Percentiles rank a stretch among this genome's conserved stretches.
Evolutionary conservation across 2,113 vertebrate genomes (phyloP).

Genomic region (Atlantisia rogersi): DNA sequence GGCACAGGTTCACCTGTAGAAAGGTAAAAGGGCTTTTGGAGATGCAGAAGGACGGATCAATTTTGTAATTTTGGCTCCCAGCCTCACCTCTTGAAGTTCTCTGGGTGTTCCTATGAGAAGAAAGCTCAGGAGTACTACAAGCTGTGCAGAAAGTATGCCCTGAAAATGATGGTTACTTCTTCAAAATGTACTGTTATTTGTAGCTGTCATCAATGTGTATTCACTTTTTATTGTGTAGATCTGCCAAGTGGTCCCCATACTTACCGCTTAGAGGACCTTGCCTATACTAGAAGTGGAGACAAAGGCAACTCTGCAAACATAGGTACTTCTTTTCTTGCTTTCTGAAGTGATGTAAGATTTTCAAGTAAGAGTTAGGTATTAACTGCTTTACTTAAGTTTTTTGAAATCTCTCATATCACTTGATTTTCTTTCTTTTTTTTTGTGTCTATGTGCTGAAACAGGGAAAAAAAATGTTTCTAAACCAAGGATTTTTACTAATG

Average conservation of each 20-base stretch:
- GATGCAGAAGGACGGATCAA: not conserved
- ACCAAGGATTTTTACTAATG: not conserved
- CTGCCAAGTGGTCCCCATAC: conserved; percentile 81
- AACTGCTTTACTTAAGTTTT: not conserved
- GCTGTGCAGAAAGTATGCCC: not conserved
- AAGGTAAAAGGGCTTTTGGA: not conserved
- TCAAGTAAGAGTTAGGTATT: not conserved
- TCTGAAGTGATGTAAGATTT: not conserved
- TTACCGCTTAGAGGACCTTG: conserved; percentile 85
- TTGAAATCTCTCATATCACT: not conserved
- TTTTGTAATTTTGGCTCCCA: not conserved
- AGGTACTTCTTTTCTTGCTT: conserved; percentile 69
- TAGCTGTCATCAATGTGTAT: not conserved
- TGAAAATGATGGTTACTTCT: not conserved
- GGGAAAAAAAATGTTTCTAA: rapidly evolving
- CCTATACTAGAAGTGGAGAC: conserved; percentile 85
- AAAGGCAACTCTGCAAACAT: conserved; percentile 88
- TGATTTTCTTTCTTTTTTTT: not conserved
- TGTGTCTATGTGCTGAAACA: not conserved
- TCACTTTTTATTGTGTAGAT: conserved; percentile 67
- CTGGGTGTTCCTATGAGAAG: not conserved
- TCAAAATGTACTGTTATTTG: not conserved
- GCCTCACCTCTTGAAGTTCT: not conserved
- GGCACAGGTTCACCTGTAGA: not conserved
- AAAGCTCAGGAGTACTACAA: not conserved